phyloP scores from a whole-genome alignment of 2,113 vertebrate species.

The Zeus faber region DNA sequence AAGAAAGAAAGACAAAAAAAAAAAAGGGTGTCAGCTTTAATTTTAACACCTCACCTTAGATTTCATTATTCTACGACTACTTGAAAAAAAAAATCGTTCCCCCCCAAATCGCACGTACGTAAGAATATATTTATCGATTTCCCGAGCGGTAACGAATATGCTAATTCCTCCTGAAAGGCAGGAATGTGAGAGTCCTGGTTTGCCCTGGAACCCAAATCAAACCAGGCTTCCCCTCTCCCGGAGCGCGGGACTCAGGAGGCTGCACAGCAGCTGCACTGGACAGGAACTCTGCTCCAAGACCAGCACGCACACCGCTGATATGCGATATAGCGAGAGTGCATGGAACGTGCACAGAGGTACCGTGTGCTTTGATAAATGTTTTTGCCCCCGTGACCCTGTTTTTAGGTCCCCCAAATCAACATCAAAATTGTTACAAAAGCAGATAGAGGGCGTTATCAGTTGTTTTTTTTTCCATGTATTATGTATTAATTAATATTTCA shows the following conservation, averaged over 20 bases:
- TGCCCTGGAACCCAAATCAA: conserved; percentile 59
- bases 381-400: too few species aligned
- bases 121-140: conserved; percentile 51
- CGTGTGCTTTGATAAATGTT: too few species aligned
- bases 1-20: conserved; percentile 7
- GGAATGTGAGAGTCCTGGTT: conserved; percentile 55
- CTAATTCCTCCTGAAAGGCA: conserved; percentile 58
- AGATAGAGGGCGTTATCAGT: too few species aligned
- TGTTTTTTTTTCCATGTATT: too few species aligned
- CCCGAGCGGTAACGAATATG: conserved; percentile 46
- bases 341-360: too few species aligned
- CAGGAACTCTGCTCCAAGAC: conserved; percentile 48
- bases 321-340: too few species aligned
- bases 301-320: too few species aligned
- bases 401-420: too few species aligned
- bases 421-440: too few species aligned
- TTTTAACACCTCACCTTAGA: conserved; percentile 49
- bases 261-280: conserved; percentile 55
- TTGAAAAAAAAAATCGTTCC: too few species aligned
- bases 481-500: too few species aligned
- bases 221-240: conserved; percentile 46
- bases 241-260: conserved; percentile 43
- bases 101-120: conserved; percentile 32
- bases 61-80: conserved; percentile 35
- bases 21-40: conserved; percentile 40